Evolutionary conservation across 2,113 vertebrate genomes (phyloP).

Genomic region (Embiotoca jacksoni): DNA sequence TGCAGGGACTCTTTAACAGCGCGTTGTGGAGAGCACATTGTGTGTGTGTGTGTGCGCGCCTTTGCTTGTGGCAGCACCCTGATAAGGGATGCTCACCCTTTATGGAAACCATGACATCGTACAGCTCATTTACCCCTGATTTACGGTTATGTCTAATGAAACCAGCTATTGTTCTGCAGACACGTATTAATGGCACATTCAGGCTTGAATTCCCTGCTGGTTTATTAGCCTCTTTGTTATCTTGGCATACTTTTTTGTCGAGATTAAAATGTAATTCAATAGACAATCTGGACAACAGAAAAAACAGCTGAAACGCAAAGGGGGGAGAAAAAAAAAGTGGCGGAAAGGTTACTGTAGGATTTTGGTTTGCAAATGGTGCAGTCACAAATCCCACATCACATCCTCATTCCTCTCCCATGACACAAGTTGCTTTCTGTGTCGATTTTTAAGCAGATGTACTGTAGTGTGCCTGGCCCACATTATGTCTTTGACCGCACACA

Average conservation of each 20-base stretch:
- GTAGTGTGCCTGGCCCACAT: constrained; percentile 12
- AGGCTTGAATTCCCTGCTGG: constrained; percentile 8
- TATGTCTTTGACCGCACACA: constrained; percentile 9
- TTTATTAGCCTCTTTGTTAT: constrained; percentile 24
- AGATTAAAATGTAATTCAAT: constrained; percentile 4
- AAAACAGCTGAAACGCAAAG: constrained; percentile 2
- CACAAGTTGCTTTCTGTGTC: constrained; percentile 11
- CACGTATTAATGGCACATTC: constrained; percentile 23
- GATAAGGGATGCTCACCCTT: constrained; percentile 73
- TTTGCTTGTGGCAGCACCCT: constrained; percentile 48
- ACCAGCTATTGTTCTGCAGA: constrained; percentile 29
- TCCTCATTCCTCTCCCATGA: constrained; percentile 61
- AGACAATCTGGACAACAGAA: background rate
- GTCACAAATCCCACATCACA: constrained; percentile 9
- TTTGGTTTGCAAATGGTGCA: constrained; percentile 22
- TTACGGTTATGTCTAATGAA: constrained; percentile 34
- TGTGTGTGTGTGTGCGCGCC: constrained; percentile 48
- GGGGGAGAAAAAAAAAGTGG: background rate
- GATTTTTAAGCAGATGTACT: constrained; percentile 38
- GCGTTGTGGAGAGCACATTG: constrained; percentile 62
- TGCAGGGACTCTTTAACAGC: constrained; percentile 57
- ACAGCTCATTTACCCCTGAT: constrained; percentile 50
- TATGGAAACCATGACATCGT: constrained; percentile 46
- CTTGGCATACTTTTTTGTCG: constrained; percentile 9
- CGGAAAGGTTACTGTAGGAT: background rate